Evolutionary conservation across 1,140 invertebrate species (phyloP), one percentile per base, ranked within the genome.

Genomic region (Macrobrachium nipponense): DNA sequence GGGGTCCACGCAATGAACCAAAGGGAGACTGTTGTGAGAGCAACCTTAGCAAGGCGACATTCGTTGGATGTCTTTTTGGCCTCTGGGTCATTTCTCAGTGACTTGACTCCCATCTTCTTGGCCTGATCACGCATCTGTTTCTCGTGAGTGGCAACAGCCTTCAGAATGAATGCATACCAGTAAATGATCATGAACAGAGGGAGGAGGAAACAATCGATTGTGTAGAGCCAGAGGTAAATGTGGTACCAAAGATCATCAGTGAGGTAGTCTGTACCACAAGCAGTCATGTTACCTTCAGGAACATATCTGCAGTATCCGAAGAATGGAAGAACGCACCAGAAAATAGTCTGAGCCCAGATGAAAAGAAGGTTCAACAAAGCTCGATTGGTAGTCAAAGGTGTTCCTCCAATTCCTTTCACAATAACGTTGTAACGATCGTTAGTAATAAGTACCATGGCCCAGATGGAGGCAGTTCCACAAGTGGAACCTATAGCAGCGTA

Each of bases 401-500:
- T 58, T 18, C 3, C 75, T 11, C 43, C 15, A 18, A 77, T n/a
- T n/a, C 75, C 44, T 5, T 77, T 27, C 17, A 77, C 75, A 23
- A 77, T 77, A 36, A 75, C 90, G 90, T 88, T 77, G 75, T 90
- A 90, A 27, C 90, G 87, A 83, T 91, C 90, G 62, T 72, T 87
- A 3, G 89, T 89, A 80, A 90, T 90, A 64, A 90, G 80, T 10
- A 89, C 86, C 80, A 91, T 86, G n/a, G 88, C 89, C 15, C 75
- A 78, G 68, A 91, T 90, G 70, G 90, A 89, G 58, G 66, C 85
- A 73, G 87, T 89, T 10, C 90, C 90, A 68, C 88, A 89, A 17
- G 90, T 61, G 15, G 89, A 88, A 23, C 96, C 96, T 80, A 93
- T 92, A 91, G 96, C 92, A 36, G 93, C 96, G 89, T 97, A 96